A percentile compares a stretch with the other conserved stretches of the same genome.
Evolutionary conservation across 1,140 invertebrate genomes (phyloP).

Genomic region (Agraylea sexmaculata): DNA sequence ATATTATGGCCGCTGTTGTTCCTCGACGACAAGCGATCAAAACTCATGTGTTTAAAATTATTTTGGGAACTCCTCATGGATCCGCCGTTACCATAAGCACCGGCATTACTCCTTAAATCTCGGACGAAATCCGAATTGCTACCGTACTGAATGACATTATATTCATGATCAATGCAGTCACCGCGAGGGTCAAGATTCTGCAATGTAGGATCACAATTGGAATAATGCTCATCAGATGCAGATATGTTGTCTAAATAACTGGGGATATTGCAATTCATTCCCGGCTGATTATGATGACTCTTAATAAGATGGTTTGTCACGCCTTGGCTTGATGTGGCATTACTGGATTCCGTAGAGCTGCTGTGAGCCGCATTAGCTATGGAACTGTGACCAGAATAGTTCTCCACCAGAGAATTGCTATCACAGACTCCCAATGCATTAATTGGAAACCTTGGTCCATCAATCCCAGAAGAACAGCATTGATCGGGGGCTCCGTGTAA

Average conservation of each 20-base stretch:
- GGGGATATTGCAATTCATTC: conserved; percentile 25
- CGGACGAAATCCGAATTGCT: conserved; percentile 37
- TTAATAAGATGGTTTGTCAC: conserved; percentile 40
- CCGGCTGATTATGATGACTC: conserved; percentile 27
- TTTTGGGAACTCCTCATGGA: conserved; percentile 35
- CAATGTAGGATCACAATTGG: conserved; percentile 38
- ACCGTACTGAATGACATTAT: conserved; percentile 40
- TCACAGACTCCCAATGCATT: conserved; percentile 37
- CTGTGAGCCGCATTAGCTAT: conserved; percentile 40
- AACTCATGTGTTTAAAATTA: conserved; percentile 41
- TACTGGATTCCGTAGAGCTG: conserved; percentile 39
- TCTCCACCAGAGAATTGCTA: conserved; percentile 41
- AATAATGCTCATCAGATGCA: conserved; percentile 39
- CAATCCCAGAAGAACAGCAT: conserved; percentile 27
- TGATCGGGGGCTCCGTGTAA: conserved; percentile 36
- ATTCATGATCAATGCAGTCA: conserved; percentile 38
- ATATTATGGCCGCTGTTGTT: conserved; percentile 27
- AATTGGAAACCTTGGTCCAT: conserved; percentile 34
- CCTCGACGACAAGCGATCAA: conserved; percentile 35
- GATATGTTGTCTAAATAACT: conserved; percentile 32
- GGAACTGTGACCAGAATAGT: conserved; percentile 40
- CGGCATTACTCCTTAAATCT: conserved; percentile 36
- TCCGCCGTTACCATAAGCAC: conserved; percentile 22
- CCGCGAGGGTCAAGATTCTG: conserved; percentile 33
- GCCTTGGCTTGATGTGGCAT: conserved; percentile 37